Conservation (phyloP, 2,113 vertebrate species). For the Synchiropus splendidus region DNA sequence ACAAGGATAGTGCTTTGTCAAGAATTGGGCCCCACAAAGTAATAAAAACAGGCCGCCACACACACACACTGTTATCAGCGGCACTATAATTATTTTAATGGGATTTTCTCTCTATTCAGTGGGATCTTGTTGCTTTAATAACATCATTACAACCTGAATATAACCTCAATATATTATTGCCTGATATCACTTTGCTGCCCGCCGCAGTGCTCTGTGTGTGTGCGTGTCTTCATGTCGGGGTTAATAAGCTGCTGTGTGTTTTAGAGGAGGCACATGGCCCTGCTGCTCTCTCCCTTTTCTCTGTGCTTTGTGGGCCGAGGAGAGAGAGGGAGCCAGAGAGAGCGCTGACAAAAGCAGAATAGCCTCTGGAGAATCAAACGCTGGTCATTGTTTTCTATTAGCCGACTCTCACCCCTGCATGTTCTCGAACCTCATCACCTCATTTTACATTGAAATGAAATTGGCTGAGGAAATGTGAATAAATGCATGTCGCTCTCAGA, state of each 20-base stretch:
- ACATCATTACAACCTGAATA: conserved; percentile 66
- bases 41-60: too few species aligned
- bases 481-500: conserved; percentile 46
- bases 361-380: conserved; percentile 56
- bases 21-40: too few species aligned
- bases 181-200: conserved; percentile 39
- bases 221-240: conserved; percentile 52
- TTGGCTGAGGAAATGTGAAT: conserved; percentile 49
- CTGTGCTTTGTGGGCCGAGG: conserved; percentile 34
- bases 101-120: conserved; percentile 59
- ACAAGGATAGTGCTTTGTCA: too few species aligned
- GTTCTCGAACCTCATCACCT: conserved; percentile 45
- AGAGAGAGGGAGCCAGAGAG: conserved; percentile 6
- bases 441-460: conserved; percentile 64
- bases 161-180: conserved; percentile 58
- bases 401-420: conserved; percentile 31
- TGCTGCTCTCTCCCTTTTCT: conserved; percentile 59
- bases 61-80: conserved; percentile 19
- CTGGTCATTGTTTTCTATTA: conserved; percentile 67
- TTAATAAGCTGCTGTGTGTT: conserved; percentile 69
- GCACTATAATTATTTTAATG: conserved; percentile 64
- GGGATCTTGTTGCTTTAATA: conserved; percentile 62
- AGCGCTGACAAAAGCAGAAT: conserved; percentile 55
- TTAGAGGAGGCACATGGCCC: conserved; percentile 60
- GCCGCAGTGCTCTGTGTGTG: conserved; percentile 21